phyloP scores from a whole-genome alignment of 2,113 vertebrate genomes.

The Percina caprodes region DNA sequence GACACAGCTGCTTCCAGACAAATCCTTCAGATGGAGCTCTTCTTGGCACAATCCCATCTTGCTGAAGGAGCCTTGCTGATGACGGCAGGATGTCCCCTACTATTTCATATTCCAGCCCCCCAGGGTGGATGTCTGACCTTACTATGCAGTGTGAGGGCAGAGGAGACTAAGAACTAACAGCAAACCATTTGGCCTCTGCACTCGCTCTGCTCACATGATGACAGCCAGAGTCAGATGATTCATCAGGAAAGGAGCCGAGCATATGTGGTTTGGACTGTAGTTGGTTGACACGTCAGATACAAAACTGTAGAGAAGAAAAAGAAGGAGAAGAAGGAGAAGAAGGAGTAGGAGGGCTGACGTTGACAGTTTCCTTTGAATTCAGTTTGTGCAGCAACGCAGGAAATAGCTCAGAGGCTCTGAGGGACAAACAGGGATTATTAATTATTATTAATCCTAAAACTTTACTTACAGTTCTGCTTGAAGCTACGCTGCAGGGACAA shows the following conservation, averaged over 20 bases:
- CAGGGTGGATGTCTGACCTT: conserved; percentile 4
- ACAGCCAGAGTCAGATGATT: conserved; percentile 39
- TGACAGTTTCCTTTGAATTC: conserved; percentile 2
- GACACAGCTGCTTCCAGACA: neutral
- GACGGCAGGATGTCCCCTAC: neutral
- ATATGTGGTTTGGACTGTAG: conserved; percentile 53
- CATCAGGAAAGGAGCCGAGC: conserved; percentile 6
- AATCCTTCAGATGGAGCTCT: neutral
- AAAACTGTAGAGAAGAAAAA: neutral
- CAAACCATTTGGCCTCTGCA: neutral
- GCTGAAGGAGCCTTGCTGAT: too few species aligned
- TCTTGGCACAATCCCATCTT: neutral
- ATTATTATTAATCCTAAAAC: neutral
- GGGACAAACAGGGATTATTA: too few species aligned
- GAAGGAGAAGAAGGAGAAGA: conserved; percentile 31
- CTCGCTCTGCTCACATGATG: conserved; percentile 27
- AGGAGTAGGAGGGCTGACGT: neutral
- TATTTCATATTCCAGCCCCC: rapidly evolving
- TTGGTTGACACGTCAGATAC: conserved; percentile 54
- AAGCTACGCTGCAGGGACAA: too few species aligned
- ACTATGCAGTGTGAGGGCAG: neutral
- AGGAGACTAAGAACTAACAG: neutral
- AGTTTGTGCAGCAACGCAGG: neutral
- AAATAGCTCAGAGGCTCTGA: neutral
- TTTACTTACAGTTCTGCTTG: too few species aligned